Evolutionary conservation across 2,113 vertebrate species (phyloP).

Genomic region (Machaerirhynchus nigripectus): DNA sequence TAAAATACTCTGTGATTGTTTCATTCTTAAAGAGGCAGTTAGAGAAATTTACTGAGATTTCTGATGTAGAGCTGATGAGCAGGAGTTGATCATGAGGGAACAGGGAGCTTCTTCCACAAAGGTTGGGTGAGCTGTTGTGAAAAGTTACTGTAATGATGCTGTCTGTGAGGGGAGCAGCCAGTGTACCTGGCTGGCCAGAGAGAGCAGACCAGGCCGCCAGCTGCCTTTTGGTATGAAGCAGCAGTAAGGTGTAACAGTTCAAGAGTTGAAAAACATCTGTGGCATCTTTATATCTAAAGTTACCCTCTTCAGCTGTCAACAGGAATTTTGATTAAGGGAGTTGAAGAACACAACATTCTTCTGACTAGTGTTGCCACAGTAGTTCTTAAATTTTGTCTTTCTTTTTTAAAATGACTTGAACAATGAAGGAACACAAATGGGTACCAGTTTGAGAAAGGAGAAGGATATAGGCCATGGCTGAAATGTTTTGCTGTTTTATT

Average conservation of each 20-base stretch:
- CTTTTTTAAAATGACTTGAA: background rate
- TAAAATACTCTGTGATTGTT: background rate
- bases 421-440: background rate
- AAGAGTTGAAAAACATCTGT: background rate
- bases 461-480: background rate
- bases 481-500: background rate
- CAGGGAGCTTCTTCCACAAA: background rate
- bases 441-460: background rate
- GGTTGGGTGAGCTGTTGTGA: background rate
- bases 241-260: background rate
- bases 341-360: background rate
- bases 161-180: background rate
- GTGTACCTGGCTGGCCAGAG: background rate
- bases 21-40: background rate
- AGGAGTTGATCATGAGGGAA: background rate
- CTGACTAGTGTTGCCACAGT: background rate
- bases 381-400: background rate
- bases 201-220: background rate
- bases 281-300: background rate
- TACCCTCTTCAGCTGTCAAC: background rate
- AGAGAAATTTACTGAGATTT: background rate
- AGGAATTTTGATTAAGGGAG: background rate
- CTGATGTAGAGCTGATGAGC: background rate
- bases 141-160: background rate
- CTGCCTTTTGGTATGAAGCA: background rate